Conservation (phyloP, 2,797 vertebrate species). For the Euthynnus affinis region DNA sequence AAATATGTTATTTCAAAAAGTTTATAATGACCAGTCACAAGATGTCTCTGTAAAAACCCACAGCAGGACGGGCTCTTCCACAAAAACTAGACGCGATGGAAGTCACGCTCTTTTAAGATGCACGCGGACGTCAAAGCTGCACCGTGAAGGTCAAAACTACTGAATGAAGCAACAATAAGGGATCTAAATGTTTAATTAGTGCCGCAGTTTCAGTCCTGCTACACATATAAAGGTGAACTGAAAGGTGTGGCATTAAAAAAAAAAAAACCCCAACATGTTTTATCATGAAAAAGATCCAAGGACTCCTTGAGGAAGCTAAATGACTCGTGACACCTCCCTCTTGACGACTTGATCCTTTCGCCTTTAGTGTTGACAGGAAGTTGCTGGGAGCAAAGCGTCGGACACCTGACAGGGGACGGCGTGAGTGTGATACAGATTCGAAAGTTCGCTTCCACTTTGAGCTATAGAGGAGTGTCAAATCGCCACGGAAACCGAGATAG, state of each 20-base stretch:
- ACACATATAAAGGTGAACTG: not conserved
- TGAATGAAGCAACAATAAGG: not conserved
- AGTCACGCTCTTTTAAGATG: too few relatives aligned
- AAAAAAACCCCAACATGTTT: conserved; percentile 27
- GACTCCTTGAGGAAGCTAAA: conserved; percentile 15
- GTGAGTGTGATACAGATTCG: conserved; percentile 64
- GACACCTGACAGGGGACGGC: conserved; percentile 67
- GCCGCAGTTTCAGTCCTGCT: not conserved
- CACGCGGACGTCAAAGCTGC: not conserved
- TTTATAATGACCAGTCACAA: not conserved
- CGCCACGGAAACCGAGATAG: conserved; percentile 76
- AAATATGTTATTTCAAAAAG: too few relatives aligned
- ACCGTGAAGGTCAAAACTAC: conserved; percentile 1
- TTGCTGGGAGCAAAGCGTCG: conserved; percentile 48
- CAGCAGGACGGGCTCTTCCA: too few relatives aligned
- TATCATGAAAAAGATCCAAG: conserved; percentile 30
- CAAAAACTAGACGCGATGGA: too few relatives aligned
- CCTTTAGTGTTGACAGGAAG: conserved; percentile 47
- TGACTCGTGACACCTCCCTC: conserved; percentile 15
- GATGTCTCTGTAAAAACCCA: not conserved
- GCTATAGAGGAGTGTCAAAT: conserved; percentile 54
- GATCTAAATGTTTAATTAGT: not conserved
- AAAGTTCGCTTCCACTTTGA: conserved; percentile 66
- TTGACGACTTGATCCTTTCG: conserved; percentile 34
- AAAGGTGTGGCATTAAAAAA: conserved; percentile 21